Evolutionary conservation across 2,888 invertebrate genomes (phyloP).

Genomic region (Drosophila kanekoi): DNA sequence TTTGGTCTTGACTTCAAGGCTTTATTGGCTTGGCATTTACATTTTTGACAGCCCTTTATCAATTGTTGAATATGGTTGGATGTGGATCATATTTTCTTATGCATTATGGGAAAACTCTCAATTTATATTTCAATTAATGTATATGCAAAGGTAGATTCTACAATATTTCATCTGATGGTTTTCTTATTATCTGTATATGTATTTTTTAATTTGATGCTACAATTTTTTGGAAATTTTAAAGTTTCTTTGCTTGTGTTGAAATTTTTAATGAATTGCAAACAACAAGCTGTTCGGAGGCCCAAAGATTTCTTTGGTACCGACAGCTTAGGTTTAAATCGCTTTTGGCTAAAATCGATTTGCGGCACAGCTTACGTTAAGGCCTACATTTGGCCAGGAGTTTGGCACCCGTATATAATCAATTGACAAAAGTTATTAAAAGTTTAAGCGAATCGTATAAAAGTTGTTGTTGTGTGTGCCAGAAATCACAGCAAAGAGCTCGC

Average conservation of each 20-base stretch:
- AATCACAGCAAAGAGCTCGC: constrained; percentile 68
- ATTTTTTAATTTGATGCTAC: no score
- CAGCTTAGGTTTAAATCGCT: constrained; percentile 32
- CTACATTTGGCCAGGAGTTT: constrained; percentile 14
- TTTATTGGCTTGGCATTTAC: not conserved
- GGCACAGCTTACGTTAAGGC: constrained; percentile 34
- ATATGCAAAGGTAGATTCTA: no score
- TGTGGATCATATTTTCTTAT: no score
- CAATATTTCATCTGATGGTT: no score
- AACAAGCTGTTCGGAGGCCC: not conserved
- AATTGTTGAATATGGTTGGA: no score
- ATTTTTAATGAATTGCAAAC: not conserved
- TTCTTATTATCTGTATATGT: no score
- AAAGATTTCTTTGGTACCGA: not conserved
- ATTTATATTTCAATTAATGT: no score
- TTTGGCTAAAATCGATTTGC: constrained; percentile 56
- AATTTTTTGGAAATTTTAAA: no score
- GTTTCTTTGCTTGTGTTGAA: no score
- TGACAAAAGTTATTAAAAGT: constrained; percentile 80
- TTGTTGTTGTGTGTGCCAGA: constrained; percentile 50
- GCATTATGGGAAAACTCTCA: no score
- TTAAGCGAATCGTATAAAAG: constrained; percentile 65
- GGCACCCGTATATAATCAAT: constrained; percentile 61
- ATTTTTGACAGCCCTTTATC: no score
- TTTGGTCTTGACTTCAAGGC: not conserved